A percentile compares a stretch with the other conserved stretches of the same genome.
Conservation (phyloP, 1,140 invertebrate species). For the Lordiphosa collinella region DNA sequence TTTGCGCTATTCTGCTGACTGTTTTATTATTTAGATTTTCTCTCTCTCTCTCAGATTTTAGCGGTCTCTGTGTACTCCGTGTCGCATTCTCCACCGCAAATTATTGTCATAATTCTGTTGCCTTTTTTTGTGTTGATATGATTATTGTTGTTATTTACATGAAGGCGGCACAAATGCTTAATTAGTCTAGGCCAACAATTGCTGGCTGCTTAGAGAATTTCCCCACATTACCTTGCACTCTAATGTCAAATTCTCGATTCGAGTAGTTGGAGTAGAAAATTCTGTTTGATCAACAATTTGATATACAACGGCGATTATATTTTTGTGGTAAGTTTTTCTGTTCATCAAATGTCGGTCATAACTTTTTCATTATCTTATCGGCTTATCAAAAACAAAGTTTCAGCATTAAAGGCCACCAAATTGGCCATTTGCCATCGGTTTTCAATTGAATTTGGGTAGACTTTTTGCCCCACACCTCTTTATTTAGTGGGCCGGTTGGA, state of each 20-base stretch:
- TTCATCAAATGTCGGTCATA: conserved; percentile 1
- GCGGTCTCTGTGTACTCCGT: conserved; percentile 35
- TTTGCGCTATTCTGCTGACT: conserved; percentile 9
- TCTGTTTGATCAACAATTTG: neutral
- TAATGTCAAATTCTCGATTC: neutral
- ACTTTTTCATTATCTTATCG: conserved; percentile 28
- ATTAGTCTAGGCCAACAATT: conserved; percentile 51
- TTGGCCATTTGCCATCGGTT: conserved; percentile 35
- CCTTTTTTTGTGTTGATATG: conserved; percentile 29
- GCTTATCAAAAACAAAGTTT: conserved; percentile 18
- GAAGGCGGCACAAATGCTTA: conserved; percentile 65
- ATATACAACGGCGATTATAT: neutral
- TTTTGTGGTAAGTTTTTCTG: neutral
- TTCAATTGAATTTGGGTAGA: conserved; percentile 7
- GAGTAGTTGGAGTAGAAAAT: neutral
- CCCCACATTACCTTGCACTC: neutral
- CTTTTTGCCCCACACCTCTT: neutral
- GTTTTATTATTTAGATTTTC: conserved; percentile 62
- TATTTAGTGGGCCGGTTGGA: conserved; percentile 5
- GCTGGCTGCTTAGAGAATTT: neutral
- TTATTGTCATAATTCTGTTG: conserved; percentile 60
- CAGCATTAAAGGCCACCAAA: conserved; percentile 32
- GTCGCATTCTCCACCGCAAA: conserved; percentile 65
- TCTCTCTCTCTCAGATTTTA: conserved; percentile 11
- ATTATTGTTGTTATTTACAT: conserved; percentile 29